These are phyloP conservation scores for Aselliscus stoliczkanus DNA, from an alignment of 2,797 vertebrate species.

Conservation along the genomic window DNA sequence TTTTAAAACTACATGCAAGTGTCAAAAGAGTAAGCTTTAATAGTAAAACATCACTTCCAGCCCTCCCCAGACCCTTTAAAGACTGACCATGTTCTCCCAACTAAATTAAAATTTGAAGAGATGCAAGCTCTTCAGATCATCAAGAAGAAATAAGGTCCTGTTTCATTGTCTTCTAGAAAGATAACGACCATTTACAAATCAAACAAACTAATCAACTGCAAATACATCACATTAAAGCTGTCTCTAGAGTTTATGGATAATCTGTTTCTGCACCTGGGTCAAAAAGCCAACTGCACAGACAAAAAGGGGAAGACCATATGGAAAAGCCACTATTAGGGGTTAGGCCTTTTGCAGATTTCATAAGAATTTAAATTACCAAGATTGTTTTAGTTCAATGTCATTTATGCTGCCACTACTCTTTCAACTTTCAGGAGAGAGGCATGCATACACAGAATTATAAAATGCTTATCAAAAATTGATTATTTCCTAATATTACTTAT, in stretches of 20 bases:
- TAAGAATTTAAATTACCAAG: neutral
- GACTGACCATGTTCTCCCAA: neutral
- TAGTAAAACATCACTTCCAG: neutral
- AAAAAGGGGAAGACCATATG: neutral
- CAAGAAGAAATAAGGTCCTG: neutral
- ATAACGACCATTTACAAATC: neutral
- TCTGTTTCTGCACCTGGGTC: neutral
- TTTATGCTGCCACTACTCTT: neutral
- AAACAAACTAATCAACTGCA: neutral
- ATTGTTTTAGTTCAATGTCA: neutral
- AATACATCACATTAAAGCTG: neutral
- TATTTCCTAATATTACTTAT: neutral
- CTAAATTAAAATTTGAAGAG: constrained; percentile 5
- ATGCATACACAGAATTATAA: neutral
- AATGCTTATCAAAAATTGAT: neutral
- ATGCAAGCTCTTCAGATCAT: neutral
- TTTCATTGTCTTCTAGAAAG: neutral
- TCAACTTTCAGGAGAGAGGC: neutral
- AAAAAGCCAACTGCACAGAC: neutral
- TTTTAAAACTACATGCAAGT: neutral
- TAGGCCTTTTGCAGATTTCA: neutral
- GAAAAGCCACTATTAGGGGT: neutral
- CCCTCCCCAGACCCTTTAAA: neutral
- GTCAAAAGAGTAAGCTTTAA: neutral
- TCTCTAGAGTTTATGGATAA: neutral